Base-by-base conservation (phyloP, 2,888 invertebrate genomes). In the Platynereis dumerilii region DNA sequence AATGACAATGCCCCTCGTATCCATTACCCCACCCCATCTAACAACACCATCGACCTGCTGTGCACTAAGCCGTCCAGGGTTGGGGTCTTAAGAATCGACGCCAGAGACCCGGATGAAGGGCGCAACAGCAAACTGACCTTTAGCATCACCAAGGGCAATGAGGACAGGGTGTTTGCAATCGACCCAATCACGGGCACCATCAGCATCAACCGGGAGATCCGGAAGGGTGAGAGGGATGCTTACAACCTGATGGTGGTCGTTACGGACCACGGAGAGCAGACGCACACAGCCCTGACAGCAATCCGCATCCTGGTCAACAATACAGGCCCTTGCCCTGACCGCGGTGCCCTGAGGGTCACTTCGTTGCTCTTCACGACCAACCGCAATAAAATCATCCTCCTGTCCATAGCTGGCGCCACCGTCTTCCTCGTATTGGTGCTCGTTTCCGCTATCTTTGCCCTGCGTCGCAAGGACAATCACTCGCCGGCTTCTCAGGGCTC, bases 111-210 rank as follows among this genome's bases (percentile, higher is more conserved):
- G 5, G 79, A 79, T 69, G 66, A 71, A 29, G 66, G 69, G 1
- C 72, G 69, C 22, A 76, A 75, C 78, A 70, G 78, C 1, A 62
- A 58, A 39, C 57, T 76, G 26, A 68, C 67, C 2, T 75, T 67
- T 59, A 65, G 65, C 45, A 62, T 76, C n/a, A 59, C 68, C 10
- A 63, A 63, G 34, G 84, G 85, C 17, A 85, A 85, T 59, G 80
- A 80, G 42, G 79, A 82, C 1, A 73, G 74, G 2, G 75, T 85
- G 56, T 86, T 86, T 72, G 74, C 73, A 54, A 80, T 87, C 59
- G 81, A 86, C 61, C 69, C 76, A 1, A 67, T 76, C 5, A 77
- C 77, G 20, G 87, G 87, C 1, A 82, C 82, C 52, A 81, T 87
- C 22, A 70, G 73, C 29, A 70, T 79, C 0, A 74, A 72, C 2